Percentiles rank a stretch among this genome's conserved stretches.
Evolutionary conservation across 1,140 invertebrate genomes (phyloP).

Genomic region (Philotrypesis tridentata): DNA sequence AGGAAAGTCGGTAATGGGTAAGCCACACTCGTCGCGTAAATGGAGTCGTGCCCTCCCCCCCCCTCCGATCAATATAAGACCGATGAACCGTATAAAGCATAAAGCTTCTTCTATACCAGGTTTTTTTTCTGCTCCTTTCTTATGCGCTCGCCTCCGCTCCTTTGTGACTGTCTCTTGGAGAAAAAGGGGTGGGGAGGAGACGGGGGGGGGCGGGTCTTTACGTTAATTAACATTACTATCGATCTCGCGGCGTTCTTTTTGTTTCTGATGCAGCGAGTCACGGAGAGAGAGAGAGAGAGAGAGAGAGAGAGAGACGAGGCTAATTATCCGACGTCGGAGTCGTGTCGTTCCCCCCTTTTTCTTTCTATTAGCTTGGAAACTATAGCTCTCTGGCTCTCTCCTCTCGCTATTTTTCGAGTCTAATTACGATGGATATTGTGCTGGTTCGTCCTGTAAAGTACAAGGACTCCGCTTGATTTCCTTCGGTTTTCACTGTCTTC

Average conservation of each 20-base stretch:
- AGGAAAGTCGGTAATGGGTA: constrained; percentile 50
- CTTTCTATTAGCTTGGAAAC: neutral
- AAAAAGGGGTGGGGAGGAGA: too few relatives aligned
- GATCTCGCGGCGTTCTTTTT: neutral
- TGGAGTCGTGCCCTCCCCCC: constrained; percentile 8
- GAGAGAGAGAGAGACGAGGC: too few relatives aligned
- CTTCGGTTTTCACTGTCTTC: neutral
- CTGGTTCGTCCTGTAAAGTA: neutral
- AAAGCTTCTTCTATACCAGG: neutral
- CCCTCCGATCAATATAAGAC: constrained; percentile 52
- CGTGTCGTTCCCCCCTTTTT: neutral
- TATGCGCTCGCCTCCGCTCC: neutral
- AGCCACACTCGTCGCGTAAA: constrained; percentile 45
- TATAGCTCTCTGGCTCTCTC: too few relatives aligned
- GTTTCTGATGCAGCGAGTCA: neutral
- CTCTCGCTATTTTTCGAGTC: neutral
- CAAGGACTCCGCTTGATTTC: too few relatives aligned
- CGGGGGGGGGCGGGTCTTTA: neutral
- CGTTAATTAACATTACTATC: neutral
- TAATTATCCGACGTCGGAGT: neutral
- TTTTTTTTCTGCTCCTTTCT: neutral
- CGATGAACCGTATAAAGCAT: constrained; percentile 13
- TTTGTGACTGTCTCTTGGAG: neutral
- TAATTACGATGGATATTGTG: neutral
- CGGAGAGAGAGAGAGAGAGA: neutral